Evolutionary conservation across 2,113 vertebrate species (phyloP), one percentile per base, ranked within the genome.

Genomic region (Lophochroa leadbeateri): DNA sequence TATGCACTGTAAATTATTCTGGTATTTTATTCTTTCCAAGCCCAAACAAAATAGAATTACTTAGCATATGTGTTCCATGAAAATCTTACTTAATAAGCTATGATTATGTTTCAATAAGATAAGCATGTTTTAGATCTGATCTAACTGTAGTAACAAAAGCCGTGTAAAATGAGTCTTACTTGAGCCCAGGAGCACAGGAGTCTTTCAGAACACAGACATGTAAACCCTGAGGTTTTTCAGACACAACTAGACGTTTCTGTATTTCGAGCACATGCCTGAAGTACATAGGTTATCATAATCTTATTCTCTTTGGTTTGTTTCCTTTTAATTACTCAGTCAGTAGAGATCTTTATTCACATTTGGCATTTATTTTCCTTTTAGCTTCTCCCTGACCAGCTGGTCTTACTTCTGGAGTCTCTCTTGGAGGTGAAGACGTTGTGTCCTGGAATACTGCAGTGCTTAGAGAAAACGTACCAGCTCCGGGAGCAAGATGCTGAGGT

Each of bases 381-480:
- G 99, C 96, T 99, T 98, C 98, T 98, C 83, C 98, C 99, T 39
- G 99, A 99, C 86, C 99, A 99, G 98, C 97, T 99, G 69, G 97
- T 99, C 89, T 98, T 99, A 98, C 98, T 99, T 94, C 94, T 99
- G 98, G 99, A 99, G 94, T 97, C 81, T 65, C 98, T 99, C 37
- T 96, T 99, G 72, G 98, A 99, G 75, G 98, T 98, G 98, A 97
- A 98, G 72, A 97, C 98, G 4, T 92, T 99, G 76, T 98, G 97
- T 57, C 88, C 88, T 77, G 91, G 94, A 65, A 97, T 95, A 12
- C 92, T 99, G 80, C 97, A 85, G 9, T 58, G 92, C 76, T 98
- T 99, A 39, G 96, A 99, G 96, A 98, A 91, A 82, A 98, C 97
- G 0, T 99, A 99, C 97, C 53, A 50, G 74, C 98, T 99, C 31